Base-by-base conservation (phyloP, 92 coral and sea anemone genomes). In the Parazoanthus swiftii region DNA sequence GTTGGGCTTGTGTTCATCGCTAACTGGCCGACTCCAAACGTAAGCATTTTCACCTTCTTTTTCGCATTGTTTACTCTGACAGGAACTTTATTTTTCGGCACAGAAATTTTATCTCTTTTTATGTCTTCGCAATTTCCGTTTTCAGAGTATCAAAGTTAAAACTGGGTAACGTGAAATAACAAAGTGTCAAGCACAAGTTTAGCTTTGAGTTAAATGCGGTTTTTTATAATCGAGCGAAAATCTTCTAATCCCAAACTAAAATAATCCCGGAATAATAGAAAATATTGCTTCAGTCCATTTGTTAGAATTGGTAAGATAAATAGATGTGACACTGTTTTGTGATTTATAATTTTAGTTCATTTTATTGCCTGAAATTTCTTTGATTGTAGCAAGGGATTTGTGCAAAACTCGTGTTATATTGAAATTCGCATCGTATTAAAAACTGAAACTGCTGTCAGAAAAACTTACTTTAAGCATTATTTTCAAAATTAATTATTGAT, bases 1-100 rank as follows among this genome's bases (percentile, higher is more conserved):
- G 6, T 84, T 25, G 87, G 87, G 0, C 87, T 84, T 9, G 87
- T 84, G 8, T 84, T 84, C 44, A 84, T 84, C 79, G 87, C 87
- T 13, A 84, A 84, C 79, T 84, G 87, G 87, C 87, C 87, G 6
- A 44, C 87, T n/a, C 87, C 87, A 50, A 84, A 84, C 77, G 87
- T 84, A 84, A 84, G 87, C 65, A 68, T 3, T 70, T 46, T 73
- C 25, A 8, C 51, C 26, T 42, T 68, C 15, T 65, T 14, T 38
- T 54, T 46, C 9, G 54, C 80, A 76, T 0, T 84, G 26, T 48
- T 84, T 84, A 46, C 46, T 15, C 59, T 25, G 26, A 21, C 56
- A 10, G 29, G 8, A 66, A 18, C 37, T 46, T 44, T 25, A 35
- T 26, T 11, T 79, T 79, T 48, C 39, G 15, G 11, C 23, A 42